A percentile compares a stretch with the other conserved stretches of the same genome.
phyloP scores from a whole-genome alignment of 2,113 vertebrate genomes.

The Hyla sarda region DNA sequence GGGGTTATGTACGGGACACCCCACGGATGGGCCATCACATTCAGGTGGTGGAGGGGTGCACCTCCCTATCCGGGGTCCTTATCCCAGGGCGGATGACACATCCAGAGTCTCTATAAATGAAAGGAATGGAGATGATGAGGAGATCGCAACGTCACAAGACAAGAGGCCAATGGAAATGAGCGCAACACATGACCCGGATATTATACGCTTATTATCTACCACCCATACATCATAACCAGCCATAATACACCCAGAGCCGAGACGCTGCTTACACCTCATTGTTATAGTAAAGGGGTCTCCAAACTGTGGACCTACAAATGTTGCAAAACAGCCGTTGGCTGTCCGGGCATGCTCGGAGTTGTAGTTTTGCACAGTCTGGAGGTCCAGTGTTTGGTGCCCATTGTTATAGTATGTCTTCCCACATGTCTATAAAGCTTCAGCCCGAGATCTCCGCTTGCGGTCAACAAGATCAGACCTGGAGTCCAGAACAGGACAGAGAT shows the following conservation, averaged over 20 bases:
- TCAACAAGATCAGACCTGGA: not conserved
- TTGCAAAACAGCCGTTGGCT: too few relatives aligned
- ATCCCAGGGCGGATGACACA: conserved; percentile 31
- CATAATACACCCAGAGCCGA: too few relatives aligned
- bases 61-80: conserved; percentile 14
- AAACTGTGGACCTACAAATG: too few relatives aligned
- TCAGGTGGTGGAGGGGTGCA: not conserved
- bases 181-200: not conserved
- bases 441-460: not conserved
- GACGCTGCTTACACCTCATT: too few relatives aligned
- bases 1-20: not conserved
- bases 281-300: too few relatives aligned
- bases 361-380: too few relatives aligned
- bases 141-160: not conserved
- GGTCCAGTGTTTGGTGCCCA: too few relatives aligned
- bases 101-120: conserved; percentile 51
- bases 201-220: not conserved
- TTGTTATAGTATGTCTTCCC: too few relatives aligned
- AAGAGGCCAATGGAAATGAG: not conserved
- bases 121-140: conserved; percentile 46
- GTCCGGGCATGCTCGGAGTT: too few relatives aligned
- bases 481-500: not conserved
- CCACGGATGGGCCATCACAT: not conserved
- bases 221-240: too few relatives aligned
- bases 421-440: too few relatives aligned